Evolutionary conservation across 2,113 vertebrate genomes (phyloP).

Genomic region (Bos javanicus): DNA sequence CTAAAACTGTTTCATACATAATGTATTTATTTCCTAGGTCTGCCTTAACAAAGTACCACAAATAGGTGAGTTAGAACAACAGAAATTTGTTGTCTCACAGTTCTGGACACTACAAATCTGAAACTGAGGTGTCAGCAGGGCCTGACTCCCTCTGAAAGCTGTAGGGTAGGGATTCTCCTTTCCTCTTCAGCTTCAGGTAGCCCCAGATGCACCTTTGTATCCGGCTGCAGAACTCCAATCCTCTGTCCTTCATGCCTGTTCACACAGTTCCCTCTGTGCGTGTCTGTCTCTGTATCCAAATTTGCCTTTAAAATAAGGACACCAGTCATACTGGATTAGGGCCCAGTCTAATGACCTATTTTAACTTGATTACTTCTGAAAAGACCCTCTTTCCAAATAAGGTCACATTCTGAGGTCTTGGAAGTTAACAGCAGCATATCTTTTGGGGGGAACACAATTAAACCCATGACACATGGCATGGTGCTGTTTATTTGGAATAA

Average conservation of each 20-base stretch:
- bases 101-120: not conserved
- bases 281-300: not conserved
- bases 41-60: not conserved
- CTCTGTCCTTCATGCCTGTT: not conserved
- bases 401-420: not conserved
- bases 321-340: not conserved
- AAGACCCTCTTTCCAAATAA: not conserved
- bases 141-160: not conserved
- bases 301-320: not conserved
- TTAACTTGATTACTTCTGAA: not conserved
- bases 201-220: not conserved
- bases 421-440: not conserved
- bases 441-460: not conserved
- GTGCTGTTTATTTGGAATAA: not conserved
- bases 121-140: not conserved
- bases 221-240: fast-evolving
- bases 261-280: not conserved
- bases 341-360: not conserved
- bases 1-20: not conserved
- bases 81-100: not conserved
- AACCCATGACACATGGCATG: not conserved
- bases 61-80: not conserved
- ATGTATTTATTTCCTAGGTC: not conserved
- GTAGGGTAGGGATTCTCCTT: not conserved
- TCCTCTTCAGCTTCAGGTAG: not conserved